A percentile compares a stretch with the other conserved stretches of the same genome.
Evolutionary conservation across 2,797 vertebrate genomes (phyloP).

Genomic region (Pangasius larnaudii): DNA sequence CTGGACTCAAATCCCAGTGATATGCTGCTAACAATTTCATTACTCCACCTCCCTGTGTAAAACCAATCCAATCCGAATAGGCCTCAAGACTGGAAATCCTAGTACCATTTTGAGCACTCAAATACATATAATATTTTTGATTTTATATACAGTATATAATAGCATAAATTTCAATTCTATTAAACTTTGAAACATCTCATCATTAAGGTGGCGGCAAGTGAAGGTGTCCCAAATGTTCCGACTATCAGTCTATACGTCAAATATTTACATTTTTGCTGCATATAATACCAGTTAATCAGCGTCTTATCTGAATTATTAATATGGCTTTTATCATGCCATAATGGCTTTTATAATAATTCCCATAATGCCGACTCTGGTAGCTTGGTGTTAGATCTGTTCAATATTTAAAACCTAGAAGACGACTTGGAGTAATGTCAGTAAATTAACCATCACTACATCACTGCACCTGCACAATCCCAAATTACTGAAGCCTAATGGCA

Average conservation of each 20-base stretch:
- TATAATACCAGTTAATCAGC: neutral
- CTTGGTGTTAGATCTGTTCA: no score
- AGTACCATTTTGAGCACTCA: neutral
- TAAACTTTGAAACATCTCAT: neutral
- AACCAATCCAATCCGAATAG: neutral
- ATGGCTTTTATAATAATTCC: neutral
- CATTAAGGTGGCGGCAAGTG: neutral
- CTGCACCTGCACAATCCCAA: neutral
- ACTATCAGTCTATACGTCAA: neutral
- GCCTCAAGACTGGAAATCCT: neutral
- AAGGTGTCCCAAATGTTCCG: neutral
- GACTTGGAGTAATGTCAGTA: neutral
- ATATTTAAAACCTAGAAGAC: neutral
- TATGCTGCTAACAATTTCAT: neutral
- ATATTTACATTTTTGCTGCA: neutral
- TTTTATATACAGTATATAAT: neutral
- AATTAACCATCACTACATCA: neutral
- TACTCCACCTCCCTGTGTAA: neutral
- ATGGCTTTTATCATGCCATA: conserved; percentile 1
- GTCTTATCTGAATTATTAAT: neutral
- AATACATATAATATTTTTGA: neutral
- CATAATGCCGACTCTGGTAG: neutral
- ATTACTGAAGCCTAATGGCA: neutral
- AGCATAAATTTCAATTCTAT: neutral
- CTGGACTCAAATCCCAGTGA: neutral